Conservation (phyloP, 2,888 invertebrate species). For the Agonum fuliginosum region DNA sequence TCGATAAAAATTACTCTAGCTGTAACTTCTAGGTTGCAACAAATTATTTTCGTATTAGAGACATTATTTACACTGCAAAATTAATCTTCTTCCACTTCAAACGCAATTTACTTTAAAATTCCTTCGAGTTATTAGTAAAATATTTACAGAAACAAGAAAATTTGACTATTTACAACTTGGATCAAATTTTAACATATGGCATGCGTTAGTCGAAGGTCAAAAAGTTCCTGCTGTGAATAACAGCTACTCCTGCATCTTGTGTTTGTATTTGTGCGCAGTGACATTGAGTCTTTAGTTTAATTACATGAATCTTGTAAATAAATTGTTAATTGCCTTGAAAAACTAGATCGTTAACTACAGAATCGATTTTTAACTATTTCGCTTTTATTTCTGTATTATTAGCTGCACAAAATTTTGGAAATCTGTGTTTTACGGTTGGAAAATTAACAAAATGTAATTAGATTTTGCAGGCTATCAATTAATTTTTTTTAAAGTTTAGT, state of each 20-base stretch:
- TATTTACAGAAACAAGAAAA: conserved; percentile 48
- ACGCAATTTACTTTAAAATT: conserved; percentile 13
- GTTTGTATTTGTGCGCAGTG: neutral
- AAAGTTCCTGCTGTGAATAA: neutral
- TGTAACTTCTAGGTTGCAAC: too few relatives aligned
- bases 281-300: conserved; percentile 33
- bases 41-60: conserved; percentile 2
- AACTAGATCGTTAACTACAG: conserved; percentile 27
- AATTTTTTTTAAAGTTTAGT: too few relatives aligned
- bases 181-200: conserved; percentile 46
- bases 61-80: neutral
- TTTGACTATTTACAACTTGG: conserved; percentile 40
- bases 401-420: neutral
- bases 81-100: neutral
- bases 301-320: conserved; percentile 36
- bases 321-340: conserved; percentile 34
- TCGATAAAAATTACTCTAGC: too few relatives aligned
- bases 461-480: too few relatives aligned
- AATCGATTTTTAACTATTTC: neutral
- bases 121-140: conserved; percentile 24
- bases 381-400: conserved; percentile 24
- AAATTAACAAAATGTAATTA: too few relatives aligned
- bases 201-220: conserved; percentile 45
- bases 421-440: too few relatives aligned
- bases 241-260: neutral